Evolutionary conservation across 2,888 invertebrate species (phyloP).

Genomic region (Chaetogeoica ovagalla): DNA sequence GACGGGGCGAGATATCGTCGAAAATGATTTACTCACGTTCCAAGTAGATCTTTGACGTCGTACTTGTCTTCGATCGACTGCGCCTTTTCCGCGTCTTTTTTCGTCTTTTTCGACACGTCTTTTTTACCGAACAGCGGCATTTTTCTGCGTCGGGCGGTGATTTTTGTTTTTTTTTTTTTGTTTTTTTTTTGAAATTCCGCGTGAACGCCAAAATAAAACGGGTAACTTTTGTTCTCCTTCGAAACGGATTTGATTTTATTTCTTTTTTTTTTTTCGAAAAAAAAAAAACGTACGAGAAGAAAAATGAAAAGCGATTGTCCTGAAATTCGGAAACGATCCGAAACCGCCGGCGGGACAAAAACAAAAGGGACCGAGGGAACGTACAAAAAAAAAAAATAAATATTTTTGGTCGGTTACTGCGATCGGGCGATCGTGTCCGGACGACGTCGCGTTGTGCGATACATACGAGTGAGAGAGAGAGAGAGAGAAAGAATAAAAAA

Average conservation of each 20-base stretch:
- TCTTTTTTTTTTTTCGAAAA: not conserved
- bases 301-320: not conserved
- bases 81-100: slow-evolving; percentile 71
- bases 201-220: too few species aligned
- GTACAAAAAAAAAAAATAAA: too few species aligned
- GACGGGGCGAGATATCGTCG: not conserved
- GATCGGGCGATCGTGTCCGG: not conserved
- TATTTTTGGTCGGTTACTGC: too few species aligned
- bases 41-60: slow-evolving; percentile 83
- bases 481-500: too few species aligned
- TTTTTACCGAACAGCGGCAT: slow-evolving; percentile 93
- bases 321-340: too few species aligned
- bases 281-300: too few species aligned
- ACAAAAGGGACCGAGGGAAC: too few species aligned
- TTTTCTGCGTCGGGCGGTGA: slow-evolving; percentile 58
- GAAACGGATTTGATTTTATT: too few species aligned
- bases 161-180: too few species aligned
- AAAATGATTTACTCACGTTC: slow-evolving; percentile 70
- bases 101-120: slow-evolving; percentile 84
- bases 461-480: too few species aligned
- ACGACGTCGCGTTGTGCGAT: not conserved
- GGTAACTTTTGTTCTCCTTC: too few species aligned
- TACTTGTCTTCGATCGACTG: slow-evolving; percentile 89
- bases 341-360: not conserved
- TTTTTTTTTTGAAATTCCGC: too few species aligned